Conservation (phyloP, 2,113 vertebrate genomes). For the Labeo catla region DNA sequence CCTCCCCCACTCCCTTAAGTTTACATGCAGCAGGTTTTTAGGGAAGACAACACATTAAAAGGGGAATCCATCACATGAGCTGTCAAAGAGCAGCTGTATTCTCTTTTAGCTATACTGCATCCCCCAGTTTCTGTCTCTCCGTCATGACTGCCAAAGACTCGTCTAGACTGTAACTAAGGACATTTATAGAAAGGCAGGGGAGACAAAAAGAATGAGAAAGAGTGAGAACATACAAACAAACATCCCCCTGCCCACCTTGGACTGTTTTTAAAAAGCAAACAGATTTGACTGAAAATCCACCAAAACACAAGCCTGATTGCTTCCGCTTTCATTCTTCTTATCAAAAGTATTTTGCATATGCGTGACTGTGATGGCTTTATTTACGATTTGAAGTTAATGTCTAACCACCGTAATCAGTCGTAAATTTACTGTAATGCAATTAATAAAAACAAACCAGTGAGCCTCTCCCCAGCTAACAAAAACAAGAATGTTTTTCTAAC, state of each 20-base stretch:
- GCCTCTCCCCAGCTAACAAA: neutral
- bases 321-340: slow-evolving; percentile 45
- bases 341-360: slow-evolving; percentile 36
- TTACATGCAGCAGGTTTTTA: slow-evolving; percentile 31
- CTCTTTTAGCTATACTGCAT: neutral
- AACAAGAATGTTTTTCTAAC: neutral
- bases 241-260: neutral
- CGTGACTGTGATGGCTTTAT: neutral
- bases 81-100: slow-evolving; percentile 4
- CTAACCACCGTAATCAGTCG: neutral
- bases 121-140: neutral
- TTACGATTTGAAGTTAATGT: neutral
- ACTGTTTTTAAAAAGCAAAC: slow-evolving; percentile 64
- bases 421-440: neutral
- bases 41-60: neutral
- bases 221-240: neutral
- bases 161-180: slow-evolving; percentile 45
- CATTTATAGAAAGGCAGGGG: slow-evolving; percentile 45
- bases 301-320: slow-evolving; percentile 69
- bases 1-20: neutral
- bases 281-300: slow-evolving; percentile 68
- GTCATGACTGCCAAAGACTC: slow-evolving; percentile 39
- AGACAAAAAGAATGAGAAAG: neutral
- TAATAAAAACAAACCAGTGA: neutral
- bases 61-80: slow-evolving; percentile 13